Evolutionary conservation across 2,113 vertebrate species (phyloP).

Genomic region (Aix galericulata): DNA sequence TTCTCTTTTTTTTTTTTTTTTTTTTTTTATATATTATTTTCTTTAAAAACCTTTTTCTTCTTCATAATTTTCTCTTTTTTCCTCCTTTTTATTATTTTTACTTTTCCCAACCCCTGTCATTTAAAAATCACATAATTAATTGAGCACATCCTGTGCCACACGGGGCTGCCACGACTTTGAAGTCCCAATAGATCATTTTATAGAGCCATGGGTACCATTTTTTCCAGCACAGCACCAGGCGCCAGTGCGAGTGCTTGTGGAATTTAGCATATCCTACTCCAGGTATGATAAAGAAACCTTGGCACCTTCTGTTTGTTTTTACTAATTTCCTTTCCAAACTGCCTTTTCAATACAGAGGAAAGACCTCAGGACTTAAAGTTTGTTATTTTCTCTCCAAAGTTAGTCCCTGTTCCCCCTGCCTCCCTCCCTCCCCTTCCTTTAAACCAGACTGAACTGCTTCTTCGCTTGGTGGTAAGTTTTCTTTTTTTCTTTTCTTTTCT

Average conservation of each 20-base stretch:
- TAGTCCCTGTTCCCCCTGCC: slow-evolving; percentile 65
- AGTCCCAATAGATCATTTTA: slow-evolving; percentile 83
- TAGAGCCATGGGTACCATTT: slow-evolving; percentile 76
- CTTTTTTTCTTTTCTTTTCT: slow-evolving; percentile 58
- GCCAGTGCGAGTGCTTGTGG: slow-evolving; percentile 71
- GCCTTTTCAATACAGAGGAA: slow-evolving; percentile 78
- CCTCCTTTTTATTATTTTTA: slow-evolving; percentile 70
- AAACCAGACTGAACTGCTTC: slow-evolving; percentile 78
- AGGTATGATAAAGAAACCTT: slow-evolving; percentile 82
- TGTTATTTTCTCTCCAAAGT: slow-evolving; percentile 78
- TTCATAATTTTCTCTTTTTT: neutral
- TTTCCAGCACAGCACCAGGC: slow-evolving; percentile 67
- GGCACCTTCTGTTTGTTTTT: slow-evolving; percentile 81
- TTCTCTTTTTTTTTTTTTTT: slow-evolving; percentile 48
- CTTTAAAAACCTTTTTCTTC: slow-evolving; percentile 65
- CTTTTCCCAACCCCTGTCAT: slow-evolving; percentile 83
- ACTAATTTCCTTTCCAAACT: slow-evolving; percentile 81
- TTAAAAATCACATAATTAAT: slow-evolving; percentile 86
- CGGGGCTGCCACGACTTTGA: slow-evolving; percentile 80
- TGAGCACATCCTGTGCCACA: slow-evolving; percentile 84
- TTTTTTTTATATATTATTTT: slow-evolving; percentile 70
- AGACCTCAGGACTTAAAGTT: slow-evolving; percentile 70
- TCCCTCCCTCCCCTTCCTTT: slow-evolving; percentile 59
- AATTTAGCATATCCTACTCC: slow-evolving; percentile 75
- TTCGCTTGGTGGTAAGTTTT: slow-evolving; percentile 72